These are phyloP conservation scores for Dryoscopus gambensis DNA, from an alignment of 2,113 vertebrate species.

Conservation along the genomic window DNA sequence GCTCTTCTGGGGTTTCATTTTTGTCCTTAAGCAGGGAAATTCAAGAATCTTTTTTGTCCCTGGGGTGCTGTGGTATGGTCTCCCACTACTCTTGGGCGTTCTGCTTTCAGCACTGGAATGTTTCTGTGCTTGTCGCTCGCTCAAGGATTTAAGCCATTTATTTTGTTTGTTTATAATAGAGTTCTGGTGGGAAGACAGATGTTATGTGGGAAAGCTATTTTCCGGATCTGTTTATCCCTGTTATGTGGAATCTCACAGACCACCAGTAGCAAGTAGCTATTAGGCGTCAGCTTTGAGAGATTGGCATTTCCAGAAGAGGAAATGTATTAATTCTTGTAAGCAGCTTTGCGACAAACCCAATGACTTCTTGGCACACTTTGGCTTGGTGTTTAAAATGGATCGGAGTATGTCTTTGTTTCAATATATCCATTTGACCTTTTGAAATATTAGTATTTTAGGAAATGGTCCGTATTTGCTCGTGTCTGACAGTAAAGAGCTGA, in stretches of 20 bases:
- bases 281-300: neutral
- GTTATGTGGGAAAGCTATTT: conserved; percentile 61
- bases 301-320: neutral
- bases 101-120: conserved; percentile 53
- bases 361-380: neutral
- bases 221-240: neutral
- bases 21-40: neutral
- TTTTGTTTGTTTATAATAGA: conserved; percentile 61
- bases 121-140: neutral
- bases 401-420: neutral
- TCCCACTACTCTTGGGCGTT: neutral
- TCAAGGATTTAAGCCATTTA: conserved; percentile 52
- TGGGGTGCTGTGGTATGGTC: neutral
- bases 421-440: conserved; percentile 21
- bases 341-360: neutral
- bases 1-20: neutral
- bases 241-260: neutral
- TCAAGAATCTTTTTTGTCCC: neutral
- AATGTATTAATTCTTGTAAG: neutral
- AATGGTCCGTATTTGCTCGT: neutral
- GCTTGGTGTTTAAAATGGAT: neutral
- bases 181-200: conserved; percentile 56
- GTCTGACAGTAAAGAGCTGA: neutral
- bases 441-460: conserved; percentile 50
- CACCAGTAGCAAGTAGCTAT: neutral